These are phyloP conservation scores for Hippocampus barbouri DNA, from an alignment of 2,113 vertebrate species.

Conservation along the genomic window DNA sequence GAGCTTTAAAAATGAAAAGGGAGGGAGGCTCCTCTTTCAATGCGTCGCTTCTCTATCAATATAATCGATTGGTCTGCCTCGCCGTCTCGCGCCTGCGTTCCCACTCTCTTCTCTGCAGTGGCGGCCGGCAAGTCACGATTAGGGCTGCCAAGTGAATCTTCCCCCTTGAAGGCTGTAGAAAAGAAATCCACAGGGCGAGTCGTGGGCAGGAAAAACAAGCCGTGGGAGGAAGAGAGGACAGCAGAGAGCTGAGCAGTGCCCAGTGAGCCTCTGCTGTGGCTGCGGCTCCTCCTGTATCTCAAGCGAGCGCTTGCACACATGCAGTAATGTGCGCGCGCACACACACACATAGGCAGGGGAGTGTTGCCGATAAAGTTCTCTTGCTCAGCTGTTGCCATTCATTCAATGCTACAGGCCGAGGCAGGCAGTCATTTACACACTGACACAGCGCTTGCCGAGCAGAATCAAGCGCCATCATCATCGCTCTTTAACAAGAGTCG, in stretches of 20 bases:
- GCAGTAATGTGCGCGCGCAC: conserved; percentile 7
- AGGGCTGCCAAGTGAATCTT: conserved; percentile 25
- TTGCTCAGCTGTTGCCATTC: conserved; percentile 77
- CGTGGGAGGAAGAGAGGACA: conserved; percentile 34
- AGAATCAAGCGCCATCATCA: conserved; percentile 8
- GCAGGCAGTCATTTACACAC: conserved; percentile 19
- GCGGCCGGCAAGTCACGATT: conserved; percentile 56
- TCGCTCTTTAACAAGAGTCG: background rate
- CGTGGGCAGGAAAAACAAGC: conserved; percentile 10
- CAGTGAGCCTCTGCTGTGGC: conserved; percentile 57
- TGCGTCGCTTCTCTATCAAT: conserved; percentile 23
- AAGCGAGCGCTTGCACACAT: background rate
- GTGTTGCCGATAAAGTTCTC: conserved; percentile 65
- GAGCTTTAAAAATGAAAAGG: conserved; percentile 11
- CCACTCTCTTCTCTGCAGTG: conserved; percentile 47
- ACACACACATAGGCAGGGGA: conserved; percentile 22
- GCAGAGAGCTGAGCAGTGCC: conserved; percentile 39
- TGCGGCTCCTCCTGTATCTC: conserved; percentile 62
- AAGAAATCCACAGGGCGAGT: conserved; percentile 38
- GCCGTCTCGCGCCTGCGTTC: conserved; percentile 27
- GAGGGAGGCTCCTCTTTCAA: conserved; percentile 14
- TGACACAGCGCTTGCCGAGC: conserved; percentile 6
- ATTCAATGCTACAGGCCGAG: conserved; percentile 56
- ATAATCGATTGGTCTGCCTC: conserved; percentile 52
- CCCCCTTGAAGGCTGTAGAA: background rate